Evolutionary conservation across 2,113 vertebrate genomes (phyloP).

Genomic region (Pluvianellus socialis): DNA sequence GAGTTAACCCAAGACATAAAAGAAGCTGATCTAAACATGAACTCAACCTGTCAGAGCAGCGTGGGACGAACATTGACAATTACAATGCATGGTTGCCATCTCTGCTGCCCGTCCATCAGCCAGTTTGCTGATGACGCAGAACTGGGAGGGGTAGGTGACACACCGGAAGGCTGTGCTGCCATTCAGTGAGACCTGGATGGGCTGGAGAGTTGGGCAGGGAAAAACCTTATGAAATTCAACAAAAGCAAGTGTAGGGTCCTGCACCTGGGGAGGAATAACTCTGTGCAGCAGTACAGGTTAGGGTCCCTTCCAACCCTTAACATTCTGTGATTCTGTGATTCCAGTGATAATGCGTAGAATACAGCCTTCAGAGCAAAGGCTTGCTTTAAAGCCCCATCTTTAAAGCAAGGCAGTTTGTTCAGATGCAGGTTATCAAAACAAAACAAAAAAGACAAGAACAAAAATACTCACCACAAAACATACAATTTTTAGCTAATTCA

Average conservation of each 20-base stretch:
- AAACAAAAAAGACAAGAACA: neutral
- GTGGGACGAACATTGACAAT: neutral
- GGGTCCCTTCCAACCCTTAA: no score
- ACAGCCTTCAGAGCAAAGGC: neutral
- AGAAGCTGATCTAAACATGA: neutral
- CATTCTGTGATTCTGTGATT: no score
- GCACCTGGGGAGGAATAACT: no score
- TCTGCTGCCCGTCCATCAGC: neutral
- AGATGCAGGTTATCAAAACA: neutral
- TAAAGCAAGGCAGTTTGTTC: neutral
- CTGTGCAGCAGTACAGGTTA: no score
- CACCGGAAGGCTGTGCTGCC: no score
- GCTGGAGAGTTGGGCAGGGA: no score
- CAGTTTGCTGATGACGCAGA: no score
- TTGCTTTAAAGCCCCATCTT: neutral
- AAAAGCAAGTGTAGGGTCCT: no score
- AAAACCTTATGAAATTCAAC: no score
- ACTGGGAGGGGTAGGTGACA: no score
- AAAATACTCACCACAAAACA: neutral
- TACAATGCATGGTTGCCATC: neutral
- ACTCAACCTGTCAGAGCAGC: neutral
- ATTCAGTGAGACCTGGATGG: no score
- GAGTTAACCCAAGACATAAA: slow-evolving; percentile 19
- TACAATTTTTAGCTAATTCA: rapidly evolving
- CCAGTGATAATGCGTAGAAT: neutral